Percentiles rank a stretch among this genome's conserved stretches.
Evolutionary conservation across 2,113 vertebrate genomes (phyloP).

Genomic region (Pelecanoides urinatrix): DNA sequence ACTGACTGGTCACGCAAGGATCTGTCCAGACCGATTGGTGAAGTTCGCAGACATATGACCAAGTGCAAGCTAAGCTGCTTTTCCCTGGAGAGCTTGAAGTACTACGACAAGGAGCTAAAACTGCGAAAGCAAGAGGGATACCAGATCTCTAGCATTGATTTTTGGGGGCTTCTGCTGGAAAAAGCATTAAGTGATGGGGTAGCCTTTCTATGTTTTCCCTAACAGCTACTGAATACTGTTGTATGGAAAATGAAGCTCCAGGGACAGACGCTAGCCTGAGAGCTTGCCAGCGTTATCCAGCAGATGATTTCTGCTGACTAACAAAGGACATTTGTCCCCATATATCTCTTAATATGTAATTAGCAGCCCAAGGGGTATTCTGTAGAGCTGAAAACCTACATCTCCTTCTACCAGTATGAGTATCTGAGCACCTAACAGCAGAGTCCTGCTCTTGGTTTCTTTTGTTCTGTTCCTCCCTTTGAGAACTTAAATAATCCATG

Average conservation of each 20-base stretch:
- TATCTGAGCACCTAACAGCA: not conserved
- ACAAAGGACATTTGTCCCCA: not conserved
- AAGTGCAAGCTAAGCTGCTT: constrained; percentile 73
- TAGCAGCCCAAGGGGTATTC: not conserved
- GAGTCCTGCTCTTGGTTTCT: not conserved
- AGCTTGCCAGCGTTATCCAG: not conserved
- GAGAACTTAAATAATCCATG: not conserved
- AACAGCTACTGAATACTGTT: not conserved
- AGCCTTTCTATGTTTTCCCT: not conserved
- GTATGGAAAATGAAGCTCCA: not conserved
- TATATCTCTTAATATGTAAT: not conserved
- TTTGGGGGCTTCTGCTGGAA: constrained; percentile 78
- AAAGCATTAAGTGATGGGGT: constrained; percentile 56
- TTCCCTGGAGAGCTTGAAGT: constrained; percentile 54
- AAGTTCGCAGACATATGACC: constrained; percentile 71
- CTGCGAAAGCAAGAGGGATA: constrained; percentile 59
- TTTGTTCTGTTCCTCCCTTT: not conserved
- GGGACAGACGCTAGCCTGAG: not conserved
- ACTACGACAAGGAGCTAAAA: constrained; percentile 63
- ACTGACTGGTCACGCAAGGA: constrained; percentile 78
- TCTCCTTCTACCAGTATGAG: not conserved
- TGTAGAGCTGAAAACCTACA: not conserved
- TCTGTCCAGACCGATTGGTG: constrained; percentile 48
- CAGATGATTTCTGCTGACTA: not conserved
- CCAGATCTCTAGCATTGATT: constrained; percentile 64